phyloP scores from a whole-genome alignment of 2,797 vertebrate species.

The Danio tinwini region DNA sequence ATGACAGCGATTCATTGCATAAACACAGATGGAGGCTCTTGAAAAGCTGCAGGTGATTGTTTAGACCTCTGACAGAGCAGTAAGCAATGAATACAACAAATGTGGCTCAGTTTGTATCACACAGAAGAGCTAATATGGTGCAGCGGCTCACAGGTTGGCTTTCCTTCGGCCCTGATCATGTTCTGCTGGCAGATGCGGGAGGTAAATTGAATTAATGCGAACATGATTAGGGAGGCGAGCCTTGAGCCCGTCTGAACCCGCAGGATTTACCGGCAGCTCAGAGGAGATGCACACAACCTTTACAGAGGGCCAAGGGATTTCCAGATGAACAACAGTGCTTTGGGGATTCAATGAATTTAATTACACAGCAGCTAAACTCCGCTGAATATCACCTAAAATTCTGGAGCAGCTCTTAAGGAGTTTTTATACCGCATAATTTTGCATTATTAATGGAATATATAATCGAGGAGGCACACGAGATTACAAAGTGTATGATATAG shows the following conservation, averaged over 20 bases:
- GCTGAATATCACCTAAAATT: conserved; percentile 1
- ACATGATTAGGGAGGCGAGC: conserved; percentile 64
- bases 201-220: conserved; percentile 72
- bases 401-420: neutral
- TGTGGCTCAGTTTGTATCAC: neutral
- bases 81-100: neutral
- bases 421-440: too few species aligned
- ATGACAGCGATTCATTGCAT: neutral
- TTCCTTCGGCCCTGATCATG: conserved; percentile 60
- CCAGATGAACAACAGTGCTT: conserved; percentile 13
- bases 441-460: too few species aligned
- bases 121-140: neutral
- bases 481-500: too few species aligned
- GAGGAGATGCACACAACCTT: conserved; percentile 57
- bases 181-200: conserved; percentile 62
- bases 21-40: conserved; percentile 7
- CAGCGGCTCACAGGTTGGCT: neutral
- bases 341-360: conserved; percentile 10
- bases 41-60: conserved; percentile 4
- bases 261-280: conserved; percentile 63
- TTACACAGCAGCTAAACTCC: conserved; percentile 8
- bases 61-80: conserved; percentile 6
- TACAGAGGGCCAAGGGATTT: conserved; percentile 32
- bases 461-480: too few species aligned
- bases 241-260: conserved; percentile 49